Base-by-base conservation (phyloP, 2,888 invertebrate genomes). In the Encarsia formosa region DNA sequence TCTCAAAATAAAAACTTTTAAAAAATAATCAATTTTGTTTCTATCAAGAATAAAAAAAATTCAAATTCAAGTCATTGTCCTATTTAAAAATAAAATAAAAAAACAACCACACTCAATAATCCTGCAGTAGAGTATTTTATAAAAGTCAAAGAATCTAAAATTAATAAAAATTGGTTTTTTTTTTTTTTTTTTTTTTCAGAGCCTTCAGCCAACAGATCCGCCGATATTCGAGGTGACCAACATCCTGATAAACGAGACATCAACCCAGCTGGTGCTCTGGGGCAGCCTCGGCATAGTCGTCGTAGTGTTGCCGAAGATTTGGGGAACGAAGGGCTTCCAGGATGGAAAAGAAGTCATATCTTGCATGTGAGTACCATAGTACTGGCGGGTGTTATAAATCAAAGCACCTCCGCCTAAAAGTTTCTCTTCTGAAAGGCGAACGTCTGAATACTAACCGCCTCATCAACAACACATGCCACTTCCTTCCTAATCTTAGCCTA, bases 171-270 rank as follows among this genome's bases (percentile, higher is more conserved):
- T n/a, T n/a, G n/a, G n/a, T n/a, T n/a, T n/a, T 55, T 56, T 53
- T 29, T 52, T 32, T 54, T 56, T 54, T 59, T 58, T 58, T 58
- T 46, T 23, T 13, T 80, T 78, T 5, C 81, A 90, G 89, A 83
- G 81, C 65, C 76, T 91, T 16, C 77, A 83, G 57, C 83, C 86
- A 24, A 79, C 83, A 2, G 79, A 82, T 42, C 81, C 85, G 0
- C 87, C 88, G 1, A 75, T 81, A 16, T 88, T 86, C 74, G 76
- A 81, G 1, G 86, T 90, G 56, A 84, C 86, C 61, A 77, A 80
- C 16, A 65, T 91, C 57, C 66, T 80, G 59, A 78, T 81, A 67
- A 89, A 87, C 68, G 76, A 78, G 16, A 82, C 81, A 34, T 83
- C 84, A 24, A 83, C 83, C 46, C 78, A 86, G 42, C 67, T 89